phyloP scores from a whole-genome alignment of 2,888 invertebrate species.

The Gortyna flavago region DNA sequence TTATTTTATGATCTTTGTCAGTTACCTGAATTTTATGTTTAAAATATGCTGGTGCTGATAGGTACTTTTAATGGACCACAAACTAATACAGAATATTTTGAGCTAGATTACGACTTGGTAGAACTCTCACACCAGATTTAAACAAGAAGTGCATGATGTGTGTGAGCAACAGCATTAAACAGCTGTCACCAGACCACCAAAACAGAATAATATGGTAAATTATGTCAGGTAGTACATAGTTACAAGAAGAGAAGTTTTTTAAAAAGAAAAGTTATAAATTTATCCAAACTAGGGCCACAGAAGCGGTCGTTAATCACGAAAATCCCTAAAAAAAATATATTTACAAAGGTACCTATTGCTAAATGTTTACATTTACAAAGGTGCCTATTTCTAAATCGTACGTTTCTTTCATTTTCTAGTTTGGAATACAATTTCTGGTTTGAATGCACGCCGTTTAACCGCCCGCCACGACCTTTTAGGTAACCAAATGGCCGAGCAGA shows the following conservation, averaged over 20 bases:
- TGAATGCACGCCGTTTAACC: conserved; percentile 13
- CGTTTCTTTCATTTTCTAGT: neutral
- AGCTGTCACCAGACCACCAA: neutral
- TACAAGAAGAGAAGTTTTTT: neutral
- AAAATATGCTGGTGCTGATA: conserved; percentile 16
- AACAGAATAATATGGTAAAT: neutral
- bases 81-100: neutral
- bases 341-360: neutral
- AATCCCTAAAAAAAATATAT: neutral
- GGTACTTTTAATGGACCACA: conserved; percentile 8
- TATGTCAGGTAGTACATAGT: neutral
- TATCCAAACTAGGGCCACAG: neutral
- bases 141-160: neutral
- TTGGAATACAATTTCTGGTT: neutral
- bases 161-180: neutral
- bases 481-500: conserved; percentile 23
- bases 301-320: neutral
- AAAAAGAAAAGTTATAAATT: too few relatives aligned
- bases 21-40: conserved; percentile 16
- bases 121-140: neutral
- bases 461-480: conserved; percentile 7
- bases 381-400: neutral
- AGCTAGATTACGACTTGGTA: neutral
- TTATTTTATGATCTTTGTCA: conserved; percentile 25
- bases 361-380: neutral